A percentile compares a stretch with the other conserved stretches of the same genome.
Conservation (phyloP, 2,113 vertebrate genomes). For the Bufo bufo region DNA sequence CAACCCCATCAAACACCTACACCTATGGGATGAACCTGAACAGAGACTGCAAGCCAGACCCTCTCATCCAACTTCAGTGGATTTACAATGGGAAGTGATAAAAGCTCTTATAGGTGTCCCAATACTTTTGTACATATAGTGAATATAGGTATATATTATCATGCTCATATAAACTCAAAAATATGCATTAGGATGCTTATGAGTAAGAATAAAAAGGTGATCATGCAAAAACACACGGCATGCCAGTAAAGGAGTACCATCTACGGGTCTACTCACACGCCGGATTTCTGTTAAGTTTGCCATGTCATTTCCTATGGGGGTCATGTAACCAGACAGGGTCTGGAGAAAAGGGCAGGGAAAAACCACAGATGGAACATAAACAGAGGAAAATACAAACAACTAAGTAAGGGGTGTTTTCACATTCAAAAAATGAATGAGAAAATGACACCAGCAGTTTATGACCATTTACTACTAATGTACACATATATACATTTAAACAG, state of each 20-base stretch:
- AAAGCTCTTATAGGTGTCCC: too few species aligned
- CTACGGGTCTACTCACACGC: slow-evolving; percentile 77
- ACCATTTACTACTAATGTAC: background rate
- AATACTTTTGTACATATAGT: too few species aligned
- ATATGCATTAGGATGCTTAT: background rate
- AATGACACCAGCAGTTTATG: background rate
- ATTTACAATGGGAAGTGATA: too few species aligned
- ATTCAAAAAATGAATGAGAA: background rate
- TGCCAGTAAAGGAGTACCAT: background rate
- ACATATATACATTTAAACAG: background rate
- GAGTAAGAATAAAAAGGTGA: background rate
- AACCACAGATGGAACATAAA: slow-evolving; percentile 42
- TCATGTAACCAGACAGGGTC: slow-evolving; percentile 88
- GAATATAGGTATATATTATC: background rate
- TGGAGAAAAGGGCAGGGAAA: slow-evolving; percentile 63
- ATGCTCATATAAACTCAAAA: background rate
- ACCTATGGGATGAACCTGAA: too few species aligned
- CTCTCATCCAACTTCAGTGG: too few species aligned
- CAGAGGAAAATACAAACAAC: background rate
- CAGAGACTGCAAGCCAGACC: too few species aligned
- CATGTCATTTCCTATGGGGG: slow-evolving; percentile 85
- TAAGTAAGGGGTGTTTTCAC: background rate
- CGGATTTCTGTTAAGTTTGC: slow-evolving; percentile 85
- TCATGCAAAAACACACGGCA: slow-evolving; percentile 6
- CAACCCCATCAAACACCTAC: too few species aligned